A percentile compares a stretch with the other conserved stretches of the same genome.
Conservation (phyloP, 1,140 invertebrate species). For the Melipona quadrifasciata region DNA sequence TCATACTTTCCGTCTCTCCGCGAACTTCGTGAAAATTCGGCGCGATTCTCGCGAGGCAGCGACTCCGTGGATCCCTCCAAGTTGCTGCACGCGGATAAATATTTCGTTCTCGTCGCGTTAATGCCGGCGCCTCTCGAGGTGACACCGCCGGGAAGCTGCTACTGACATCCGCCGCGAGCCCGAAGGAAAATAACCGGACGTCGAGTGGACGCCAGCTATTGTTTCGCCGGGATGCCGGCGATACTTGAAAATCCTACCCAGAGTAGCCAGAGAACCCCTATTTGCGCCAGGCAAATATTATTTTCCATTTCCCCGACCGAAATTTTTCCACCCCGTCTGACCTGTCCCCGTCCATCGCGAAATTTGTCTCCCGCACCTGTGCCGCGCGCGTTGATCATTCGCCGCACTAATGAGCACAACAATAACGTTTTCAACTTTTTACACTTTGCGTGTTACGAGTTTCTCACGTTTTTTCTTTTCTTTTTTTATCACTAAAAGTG, state of each 20-base stretch:
- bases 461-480: no score
- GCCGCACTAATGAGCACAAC: no score
- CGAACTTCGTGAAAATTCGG: no score
- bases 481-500: no score
- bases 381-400: not conserved
- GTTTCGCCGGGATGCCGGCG: slow-evolving; percentile 21
- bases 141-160: slow-evolving; percentile 25
- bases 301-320: not conserved
- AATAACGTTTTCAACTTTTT: no score
- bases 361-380: not conserved
- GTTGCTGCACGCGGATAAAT: not conserved
- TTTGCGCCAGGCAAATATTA: slow-evolving; percentile 12
- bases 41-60: not conserved
- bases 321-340: slow-evolving; percentile 9
- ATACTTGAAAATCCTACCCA: slow-evolving; percentile 31
- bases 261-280: not conserved
- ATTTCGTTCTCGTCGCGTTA: slow-evolving; percentile 19
- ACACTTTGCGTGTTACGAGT: no score
- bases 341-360: no score
- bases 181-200: slow-evolving; percentile 49
- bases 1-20: no score
- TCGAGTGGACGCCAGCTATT: slow-evolving; percentile 38
- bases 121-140: not conserved
- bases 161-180: slow-evolving; percentile 29
- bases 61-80: not conserved